A percentile compares a stretch with the other conserved stretches of the same genome.
phyloP scores from a whole-genome alignment of 1,140 invertebrate genomes.

The Drosophila ironensis region DNA sequence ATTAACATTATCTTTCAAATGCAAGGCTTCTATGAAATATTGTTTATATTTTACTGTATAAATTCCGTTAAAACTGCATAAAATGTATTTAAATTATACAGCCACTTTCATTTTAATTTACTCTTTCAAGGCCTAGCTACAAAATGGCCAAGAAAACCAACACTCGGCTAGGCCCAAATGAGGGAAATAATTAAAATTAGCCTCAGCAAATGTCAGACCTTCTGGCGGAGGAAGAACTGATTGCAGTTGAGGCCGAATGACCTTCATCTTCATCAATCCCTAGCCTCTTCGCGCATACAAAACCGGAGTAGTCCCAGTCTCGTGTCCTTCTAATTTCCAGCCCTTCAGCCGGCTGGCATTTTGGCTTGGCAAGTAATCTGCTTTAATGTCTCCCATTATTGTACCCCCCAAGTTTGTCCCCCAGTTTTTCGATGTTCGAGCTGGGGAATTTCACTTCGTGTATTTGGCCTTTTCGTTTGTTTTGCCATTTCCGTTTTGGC shows the following conservation, averaged over 20 bases:
- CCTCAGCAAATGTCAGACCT: slow-evolving; percentile 3
- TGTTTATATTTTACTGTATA: too few relatives aligned
- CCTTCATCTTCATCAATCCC: slow-evolving; percentile 39
- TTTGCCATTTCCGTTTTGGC: slow-evolving; percentile 40
- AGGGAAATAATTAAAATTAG: slow-evolving; percentile 68
- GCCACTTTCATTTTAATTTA: too few relatives aligned
- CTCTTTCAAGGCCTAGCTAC: too few relatives aligned
- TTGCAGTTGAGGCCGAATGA: slow-evolving; percentile 26
- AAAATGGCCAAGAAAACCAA: too few relatives aligned
- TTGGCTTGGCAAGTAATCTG: slow-evolving; percentile 52
- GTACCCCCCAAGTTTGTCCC: slow-evolving; percentile 22
- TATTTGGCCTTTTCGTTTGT: slow-evolving; percentile 16
- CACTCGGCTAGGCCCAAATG: slow-evolving; percentile 9
- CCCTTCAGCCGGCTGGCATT: slow-evolving; percentile 17
- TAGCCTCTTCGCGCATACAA: slow-evolving; percentile 23
- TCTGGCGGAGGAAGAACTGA: slow-evolving; percentile 20
- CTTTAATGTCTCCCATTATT: slow-evolving; percentile 60
- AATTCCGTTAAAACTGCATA: too few relatives aligned
- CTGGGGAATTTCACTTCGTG: not conserved
- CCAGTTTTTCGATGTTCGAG: slow-evolving; percentile 6
- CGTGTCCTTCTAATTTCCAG: slow-evolving; percentile 17
- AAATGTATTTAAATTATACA: too few relatives aligned
- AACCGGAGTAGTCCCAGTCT: too few relatives aligned
- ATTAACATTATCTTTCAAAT: too few relatives aligned
- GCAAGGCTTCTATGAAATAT: too few relatives aligned